A percentile compares a stretch with the other conserved stretches of the same genome.
phyloP scores from a whole-genome alignment of 2,797 vertebrate species.

The Rhinichthys osculus region DNA sequence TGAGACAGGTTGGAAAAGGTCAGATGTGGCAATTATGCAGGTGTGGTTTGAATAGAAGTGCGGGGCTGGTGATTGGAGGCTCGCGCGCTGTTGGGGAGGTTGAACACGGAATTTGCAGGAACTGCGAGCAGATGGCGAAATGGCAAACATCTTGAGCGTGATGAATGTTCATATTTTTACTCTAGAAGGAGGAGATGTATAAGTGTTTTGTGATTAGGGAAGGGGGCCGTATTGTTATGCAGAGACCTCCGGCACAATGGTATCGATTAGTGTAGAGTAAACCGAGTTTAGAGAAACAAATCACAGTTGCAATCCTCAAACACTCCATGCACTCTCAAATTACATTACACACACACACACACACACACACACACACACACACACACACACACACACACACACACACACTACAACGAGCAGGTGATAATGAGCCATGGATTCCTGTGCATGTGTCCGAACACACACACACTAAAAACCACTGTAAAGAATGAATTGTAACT shows the following conservation, averaged over 20 bases:
- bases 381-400: constrained; percentile 17
- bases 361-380: constrained; percentile 31
- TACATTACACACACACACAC: neutral
- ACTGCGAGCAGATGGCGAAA: constrained; percentile 31
- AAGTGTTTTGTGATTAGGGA: constrained; percentile 77
- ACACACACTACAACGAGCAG: neutral
- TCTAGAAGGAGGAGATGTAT: constrained; percentile 70
- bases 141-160: constrained; percentile 73
- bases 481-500: neutral
- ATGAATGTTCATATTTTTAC: constrained; percentile 77
- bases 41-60: constrained; percentile 77
- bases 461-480: neutral
- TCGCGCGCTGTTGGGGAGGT: constrained; percentile 44
- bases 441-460: neutral
- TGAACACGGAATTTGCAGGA: constrained; percentile 53
- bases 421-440: constrained; percentile 34
- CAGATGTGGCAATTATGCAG: constrained; percentile 85
- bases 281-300: constrained; percentile 42
- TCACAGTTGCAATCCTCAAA: constrained; percentile 37
- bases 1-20: constrained; percentile 82
- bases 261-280: constrained; percentile 64
- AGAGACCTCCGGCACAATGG: constrained; percentile 62
- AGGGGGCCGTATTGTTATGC: constrained; percentile 70
- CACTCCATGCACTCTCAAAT: constrained; percentile 35
- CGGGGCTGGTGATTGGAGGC: constrained; percentile 64